Conservation (phyloP, 2,113 vertebrate species). For the Oenanthe melanoleuca region DNA sequence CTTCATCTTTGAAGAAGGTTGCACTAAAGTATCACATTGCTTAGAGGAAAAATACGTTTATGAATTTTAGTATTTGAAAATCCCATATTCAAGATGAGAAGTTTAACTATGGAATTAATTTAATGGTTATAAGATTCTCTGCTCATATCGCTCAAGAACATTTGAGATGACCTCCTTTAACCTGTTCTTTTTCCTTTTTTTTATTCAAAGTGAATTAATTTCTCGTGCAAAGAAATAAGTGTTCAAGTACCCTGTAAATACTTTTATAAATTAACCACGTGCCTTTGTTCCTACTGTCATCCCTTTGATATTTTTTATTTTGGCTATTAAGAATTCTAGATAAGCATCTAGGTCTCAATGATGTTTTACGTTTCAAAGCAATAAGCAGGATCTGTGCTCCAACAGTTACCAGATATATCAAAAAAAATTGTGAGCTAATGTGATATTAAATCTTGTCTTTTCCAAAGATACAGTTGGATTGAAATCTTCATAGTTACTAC, state of each 20-base stretch:
- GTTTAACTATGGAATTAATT: neutral
- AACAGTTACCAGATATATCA: neutral
- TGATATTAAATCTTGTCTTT: neutral
- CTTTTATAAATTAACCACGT: conserved; percentile 53
- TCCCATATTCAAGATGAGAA: neutral
- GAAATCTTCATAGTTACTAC: neutral
- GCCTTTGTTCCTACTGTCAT: conserved; percentile 39
- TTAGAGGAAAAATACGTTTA: neutral
- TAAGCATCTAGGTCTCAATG: neutral
- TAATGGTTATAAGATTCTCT: neutral
- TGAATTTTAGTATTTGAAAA: neutral
- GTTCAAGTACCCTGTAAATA: conserved; percentile 22
- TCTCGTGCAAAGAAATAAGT: neutral
- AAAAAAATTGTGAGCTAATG: neutral
- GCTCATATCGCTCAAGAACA: fast-evolving
- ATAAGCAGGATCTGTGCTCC: conserved; percentile 36
- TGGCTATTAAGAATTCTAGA: neutral
- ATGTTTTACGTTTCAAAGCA: conserved; percentile 31
- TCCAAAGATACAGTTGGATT: neutral
- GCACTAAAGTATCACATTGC: neutral
- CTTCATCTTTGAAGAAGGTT: neutral
- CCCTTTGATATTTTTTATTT: conserved; percentile 17
- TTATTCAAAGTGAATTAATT: neutral
- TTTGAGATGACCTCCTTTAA: neutral
- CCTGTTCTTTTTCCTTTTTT: neutral